Base-by-base conservation (phyloP, 2,797 vertebrate genomes). In the Acipenser ruthenus region DNA sequence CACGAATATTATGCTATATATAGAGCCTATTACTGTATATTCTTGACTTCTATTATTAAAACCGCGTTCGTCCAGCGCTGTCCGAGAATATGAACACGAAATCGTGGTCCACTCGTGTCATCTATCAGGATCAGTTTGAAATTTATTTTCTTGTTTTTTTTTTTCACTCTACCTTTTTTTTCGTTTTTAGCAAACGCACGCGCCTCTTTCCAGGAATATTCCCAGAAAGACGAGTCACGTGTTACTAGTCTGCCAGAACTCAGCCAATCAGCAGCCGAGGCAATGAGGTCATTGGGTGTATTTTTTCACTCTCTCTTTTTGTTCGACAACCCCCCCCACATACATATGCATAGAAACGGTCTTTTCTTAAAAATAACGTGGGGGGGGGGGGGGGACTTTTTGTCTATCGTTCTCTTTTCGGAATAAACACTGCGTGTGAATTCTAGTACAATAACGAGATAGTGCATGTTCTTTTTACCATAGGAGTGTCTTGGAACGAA, bases 171-270 rank as follows among this genome's bases (percentile, higher is more conserved):
- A 63, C 55, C 51, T 63, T 71, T 72, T 69, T 66, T 67, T 55
- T 69, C 9, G n/a, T 55, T 55, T 55, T 55, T 65, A 65, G 62
- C 61, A 59, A 65, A 65, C 52, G 70, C 71, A 68, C 72, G 64
- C 69, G 60, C 66, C 65, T 71, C 77, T 81, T 81, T 78, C 77
- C 76, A 81, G 73, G 79, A 81, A 79, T 67, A 75, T 79, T 81
- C 79, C 63, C 69, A 79, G 76, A 77, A 79, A 72, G 70, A 63
- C 37, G 18, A 64, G 69, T 78, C 79, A 79, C 78, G 71, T 78
- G 61, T 63, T 67, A 53, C 52, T 53, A 8, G 52, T 53, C 71
- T 73, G 68, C 70, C 61, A 49, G 53, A 8, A 60, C 50, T 66
- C 64, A 61, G 65, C 71, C 68, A 76, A 71, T 74, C 69, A 67